These are phyloP conservation scores for Archips xylosteana DNA, from an alignment of 2,888 invertebrate genomes.

Conservation along the genomic window DNA sequence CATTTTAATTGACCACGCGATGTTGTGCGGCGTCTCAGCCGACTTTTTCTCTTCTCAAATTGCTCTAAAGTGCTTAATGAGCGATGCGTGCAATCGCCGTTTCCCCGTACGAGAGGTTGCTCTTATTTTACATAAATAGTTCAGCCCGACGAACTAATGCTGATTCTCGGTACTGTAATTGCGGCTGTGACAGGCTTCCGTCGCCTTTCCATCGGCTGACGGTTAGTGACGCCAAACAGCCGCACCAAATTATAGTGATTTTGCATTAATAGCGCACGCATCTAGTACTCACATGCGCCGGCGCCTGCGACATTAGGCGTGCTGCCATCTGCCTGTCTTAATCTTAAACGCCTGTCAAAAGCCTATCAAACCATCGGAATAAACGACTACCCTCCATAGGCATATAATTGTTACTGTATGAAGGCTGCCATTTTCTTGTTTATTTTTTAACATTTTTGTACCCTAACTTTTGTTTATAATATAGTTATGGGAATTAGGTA, in stretches of 20 bases:
- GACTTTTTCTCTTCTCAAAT: conserved; percentile 84
- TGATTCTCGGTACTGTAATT: conserved; percentile 84
- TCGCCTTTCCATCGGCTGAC: conserved; percentile 76
- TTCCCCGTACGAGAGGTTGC: conserved; percentile 81
- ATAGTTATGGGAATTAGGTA: no score
- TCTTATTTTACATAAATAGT: conserved; percentile 86
- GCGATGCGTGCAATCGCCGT: conserved; percentile 84
- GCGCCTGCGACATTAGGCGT: conserved; percentile 72
- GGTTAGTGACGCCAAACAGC: conserved; percentile 72
- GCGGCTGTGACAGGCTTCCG: conserved; percentile 84
- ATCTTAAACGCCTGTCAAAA: conserved; percentile 20
- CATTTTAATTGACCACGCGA: conserved; percentile 86
- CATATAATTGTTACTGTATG: not conserved
- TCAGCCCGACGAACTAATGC: conserved; percentile 81
- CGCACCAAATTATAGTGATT: conserved; percentile 81
- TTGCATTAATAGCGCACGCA: conserved; percentile 78
- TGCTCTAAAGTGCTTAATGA: conserved; percentile 86
- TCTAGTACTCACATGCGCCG: conserved; percentile 66
- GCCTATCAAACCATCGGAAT: not conserved
- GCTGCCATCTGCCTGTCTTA: conserved; percentile 50
- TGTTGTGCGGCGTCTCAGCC: conserved; percentile 74
- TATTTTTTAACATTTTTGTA: not conserved
- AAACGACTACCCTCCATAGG: not conserved
- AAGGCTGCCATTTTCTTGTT: not conserved
- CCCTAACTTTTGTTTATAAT: no score